Percentiles rank a stretch among this genome's conserved stretches.
Conservation (phyloP, 2,113 vertebrate genomes). For the Eulemur rufifrons region DNA sequence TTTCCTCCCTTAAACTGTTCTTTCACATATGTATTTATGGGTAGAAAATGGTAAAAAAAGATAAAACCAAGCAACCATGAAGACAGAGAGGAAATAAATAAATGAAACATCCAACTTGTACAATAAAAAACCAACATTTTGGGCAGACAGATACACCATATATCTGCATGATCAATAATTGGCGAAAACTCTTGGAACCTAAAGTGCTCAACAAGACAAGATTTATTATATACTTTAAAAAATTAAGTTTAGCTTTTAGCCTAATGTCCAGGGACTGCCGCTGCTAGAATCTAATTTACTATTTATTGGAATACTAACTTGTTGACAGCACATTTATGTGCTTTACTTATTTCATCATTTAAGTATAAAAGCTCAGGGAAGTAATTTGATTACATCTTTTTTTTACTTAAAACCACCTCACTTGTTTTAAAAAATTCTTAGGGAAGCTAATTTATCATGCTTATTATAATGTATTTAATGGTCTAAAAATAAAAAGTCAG, state of each 20-base stretch:
- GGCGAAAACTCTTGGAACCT: slow-evolving; percentile 23
- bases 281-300: slow-evolving; percentile 63
- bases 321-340: slow-evolving; percentile 63
- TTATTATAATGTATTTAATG: slow-evolving; percentile 34
- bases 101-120: not conserved
- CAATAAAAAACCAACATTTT: slow-evolving; percentile 5
- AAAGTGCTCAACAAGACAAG: slow-evolving; percentile 61
- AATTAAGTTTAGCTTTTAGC: slow-evolving; percentile 75
- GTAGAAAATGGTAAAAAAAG: slow-evolving; percentile 45
- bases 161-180: slow-evolving; percentile 53
- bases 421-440: slow-evolving; percentile 55
- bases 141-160: not conserved
- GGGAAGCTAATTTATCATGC: slow-evolving; percentile 40
- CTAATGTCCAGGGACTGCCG: slow-evolving; percentile 59
- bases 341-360: slow-evolving; percentile 62
- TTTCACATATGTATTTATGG: slow-evolving; percentile 31
- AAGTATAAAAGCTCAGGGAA: slow-evolving; percentile 54
- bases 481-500: not conserved
- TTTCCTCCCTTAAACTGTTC: not conserved
- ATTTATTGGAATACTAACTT: slow-evolving; percentile 63
- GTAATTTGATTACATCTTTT: slow-evolving; percentile 62
- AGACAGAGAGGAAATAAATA: slow-evolving; percentile 47
- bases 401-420: slow-evolving; percentile 65
- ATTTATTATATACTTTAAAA: slow-evolving; percentile 76
- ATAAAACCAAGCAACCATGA: slow-evolving; percentile 42